Percentiles rank a stretch among this genome's conserved stretches.
These are phyloP conservation scores for Oxycera nigricornis DNA, from an alignment of 2,888 invertebrate species.

Conservation along the genomic window DNA sequence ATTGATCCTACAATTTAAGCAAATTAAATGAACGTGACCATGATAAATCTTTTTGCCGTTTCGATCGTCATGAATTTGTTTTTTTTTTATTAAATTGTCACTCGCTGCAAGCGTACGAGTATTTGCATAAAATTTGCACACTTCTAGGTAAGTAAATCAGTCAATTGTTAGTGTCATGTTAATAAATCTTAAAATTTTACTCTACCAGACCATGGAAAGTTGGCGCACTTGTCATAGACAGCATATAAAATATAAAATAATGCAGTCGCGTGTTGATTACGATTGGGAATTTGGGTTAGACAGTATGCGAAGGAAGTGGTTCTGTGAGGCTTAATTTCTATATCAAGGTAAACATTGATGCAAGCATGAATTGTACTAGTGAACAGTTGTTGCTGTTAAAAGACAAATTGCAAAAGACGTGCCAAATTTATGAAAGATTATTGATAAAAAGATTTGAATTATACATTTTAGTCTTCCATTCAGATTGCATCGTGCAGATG, in stretches of 20 bases:
- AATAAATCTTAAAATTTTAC: not conserved
- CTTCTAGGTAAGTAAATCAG: not conserved
- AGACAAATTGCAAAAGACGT: no score
- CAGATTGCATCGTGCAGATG: no score
- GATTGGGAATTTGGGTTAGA: not conserved
- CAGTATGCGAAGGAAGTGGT: not conserved
- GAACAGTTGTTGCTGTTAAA: no score
- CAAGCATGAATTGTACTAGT: not conserved
- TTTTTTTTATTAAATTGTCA: not conserved
- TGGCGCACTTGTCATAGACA: not conserved
- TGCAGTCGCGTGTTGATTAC: not conserved
- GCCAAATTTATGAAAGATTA: no score
- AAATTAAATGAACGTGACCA: not conserved
- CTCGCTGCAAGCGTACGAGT: not conserved
- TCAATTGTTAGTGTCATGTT: not conserved
- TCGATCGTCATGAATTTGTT: not conserved
- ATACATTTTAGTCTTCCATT: no score
- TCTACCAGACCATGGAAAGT: not conserved
- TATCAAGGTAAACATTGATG: not conserved
- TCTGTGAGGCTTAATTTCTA: not conserved
- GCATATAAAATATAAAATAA: not conserved
- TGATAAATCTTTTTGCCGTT: not conserved
- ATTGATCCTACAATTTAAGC: not conserved
- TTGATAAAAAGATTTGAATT: no score
- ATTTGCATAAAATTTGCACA: not conserved